A percentile compares a stretch with the other conserved stretches of the same genome.
These are phyloP conservation scores for Rhyacophila evoluta DNA, from an alignment of 2,888 invertebrate genomes.

Conservation along the genomic window DNA sequence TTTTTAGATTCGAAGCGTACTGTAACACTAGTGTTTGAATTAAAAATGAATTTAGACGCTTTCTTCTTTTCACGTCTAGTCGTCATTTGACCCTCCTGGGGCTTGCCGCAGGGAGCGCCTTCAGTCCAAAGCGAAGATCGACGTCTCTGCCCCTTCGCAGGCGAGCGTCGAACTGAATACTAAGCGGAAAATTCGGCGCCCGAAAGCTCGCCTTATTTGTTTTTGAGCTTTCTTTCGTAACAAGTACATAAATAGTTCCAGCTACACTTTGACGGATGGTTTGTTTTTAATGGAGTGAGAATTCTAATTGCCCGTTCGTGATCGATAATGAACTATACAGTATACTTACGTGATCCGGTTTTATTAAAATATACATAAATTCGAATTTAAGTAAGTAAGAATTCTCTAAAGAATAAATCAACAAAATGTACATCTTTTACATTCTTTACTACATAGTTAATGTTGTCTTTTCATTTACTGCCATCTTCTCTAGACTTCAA, in stretches of 20 bases:
- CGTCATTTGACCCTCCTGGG: neutral
- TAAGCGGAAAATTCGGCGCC: slow-evolving; percentile 24
- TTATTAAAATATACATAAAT: too few species aligned
- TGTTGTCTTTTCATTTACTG: too few species aligned
- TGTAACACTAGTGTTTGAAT: neutral
- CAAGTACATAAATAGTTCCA: neutral
- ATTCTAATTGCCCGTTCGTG: neutral
- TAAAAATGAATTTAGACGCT: neutral
- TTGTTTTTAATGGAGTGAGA: neutral
- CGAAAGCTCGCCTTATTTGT: slow-evolving; percentile 14
- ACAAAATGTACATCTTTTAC: too few species aligned
- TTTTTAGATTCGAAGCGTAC: too few species aligned
- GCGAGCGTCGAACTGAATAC: slow-evolving; percentile 1
- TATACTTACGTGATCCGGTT: too few species aligned
- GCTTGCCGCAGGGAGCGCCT: neutral
- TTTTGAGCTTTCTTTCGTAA: slow-evolving; percentile 17
- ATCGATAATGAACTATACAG: too few species aligned
- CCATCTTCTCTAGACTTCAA: too few species aligned
- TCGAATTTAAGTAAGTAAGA: too few species aligned
- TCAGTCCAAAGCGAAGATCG: neutral
- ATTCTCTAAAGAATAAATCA: too few species aligned
- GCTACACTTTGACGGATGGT: neutral
- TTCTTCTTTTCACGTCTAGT: neutral
- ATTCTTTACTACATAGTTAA: too few species aligned
- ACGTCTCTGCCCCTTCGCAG: neutral